Evolutionary conservation across 2,888 invertebrate genomes (phyloP).

Genomic region (Leptopterna dolabrata): DNA sequence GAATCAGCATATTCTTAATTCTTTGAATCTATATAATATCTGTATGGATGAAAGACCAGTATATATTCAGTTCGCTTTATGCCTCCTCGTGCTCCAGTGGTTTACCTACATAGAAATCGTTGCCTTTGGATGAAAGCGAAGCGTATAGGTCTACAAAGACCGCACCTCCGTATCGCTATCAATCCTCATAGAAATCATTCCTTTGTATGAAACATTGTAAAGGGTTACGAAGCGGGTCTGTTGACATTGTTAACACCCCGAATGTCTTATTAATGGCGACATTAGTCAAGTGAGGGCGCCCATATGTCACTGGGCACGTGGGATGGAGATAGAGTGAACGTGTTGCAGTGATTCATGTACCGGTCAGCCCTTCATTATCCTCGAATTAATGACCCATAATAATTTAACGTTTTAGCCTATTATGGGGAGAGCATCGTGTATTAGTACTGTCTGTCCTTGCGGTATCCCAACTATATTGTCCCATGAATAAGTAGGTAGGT

Average conservation of each 20-base stretch:
- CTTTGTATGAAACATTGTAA: not conserved
- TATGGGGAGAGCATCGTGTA: not conserved
- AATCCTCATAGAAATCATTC: not conserved
- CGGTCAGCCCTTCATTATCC: not conserved
- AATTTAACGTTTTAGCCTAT: not conserved
- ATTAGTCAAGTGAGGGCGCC: not conserved
- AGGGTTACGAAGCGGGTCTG: not conserved
- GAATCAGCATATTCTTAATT: too few relatives aligned
- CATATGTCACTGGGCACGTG: not conserved
- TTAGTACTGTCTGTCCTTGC: not conserved
- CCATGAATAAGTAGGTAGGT: too few relatives aligned
- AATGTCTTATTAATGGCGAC: not conserved
- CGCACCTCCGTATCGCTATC: not conserved
- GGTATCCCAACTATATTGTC: too few relatives aligned
- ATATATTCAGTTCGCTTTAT: too few relatives aligned
- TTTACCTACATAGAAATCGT: too few relatives aligned
- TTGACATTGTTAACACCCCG: not conserved
- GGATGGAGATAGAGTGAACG: not conserved
- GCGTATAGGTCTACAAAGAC: not conserved
- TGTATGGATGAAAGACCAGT: too few relatives aligned
- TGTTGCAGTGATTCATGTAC: not conserved
- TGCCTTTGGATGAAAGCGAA: too few relatives aligned
- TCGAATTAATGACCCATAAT: not conserved
- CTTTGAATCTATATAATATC: too few relatives aligned
- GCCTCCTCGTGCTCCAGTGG: too few relatives aligned